Evolutionary conservation across 2,888 invertebrate genomes (phyloP).

Genomic region (Tyria jacobaeae): DNA sequence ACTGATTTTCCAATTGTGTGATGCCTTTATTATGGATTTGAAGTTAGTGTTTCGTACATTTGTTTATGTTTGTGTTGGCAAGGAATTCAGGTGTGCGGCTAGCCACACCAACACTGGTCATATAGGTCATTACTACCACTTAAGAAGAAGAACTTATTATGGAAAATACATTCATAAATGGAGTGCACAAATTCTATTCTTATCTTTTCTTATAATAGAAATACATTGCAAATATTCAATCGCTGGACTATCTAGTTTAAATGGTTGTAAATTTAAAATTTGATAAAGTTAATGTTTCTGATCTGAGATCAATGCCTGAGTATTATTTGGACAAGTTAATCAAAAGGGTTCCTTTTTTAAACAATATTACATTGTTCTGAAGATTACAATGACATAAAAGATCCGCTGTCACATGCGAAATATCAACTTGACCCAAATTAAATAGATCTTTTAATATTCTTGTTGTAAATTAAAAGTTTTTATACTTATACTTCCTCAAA

Average conservation of each 20-base stretch:
- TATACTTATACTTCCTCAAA: neutral
- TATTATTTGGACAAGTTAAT: neutral
- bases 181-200: no score
- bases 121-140: no score
- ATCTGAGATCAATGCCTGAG: no score
- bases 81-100: no score
- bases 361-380: slow-evolving; percentile 15
- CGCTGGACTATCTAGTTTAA: no score
- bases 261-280: neutral
- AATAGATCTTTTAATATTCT: neutral
- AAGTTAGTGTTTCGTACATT: no score
- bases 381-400: slow-evolving; percentile 14
- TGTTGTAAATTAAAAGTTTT: neutral
- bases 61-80: no score
- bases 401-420: slow-evolving; percentile 5
- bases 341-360: neutral
- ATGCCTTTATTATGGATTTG: neutral
- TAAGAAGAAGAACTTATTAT: no score
- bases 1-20: neutral
- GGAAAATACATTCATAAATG: no score
- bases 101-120: no score
- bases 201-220: no score
- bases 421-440: slow-evolving; percentile 10
- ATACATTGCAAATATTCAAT: no score
- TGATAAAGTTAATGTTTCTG: neutral